Base-by-base conservation (phyloP, 2,113 vertebrate species). In the Megaceryle maxima region DNA sequence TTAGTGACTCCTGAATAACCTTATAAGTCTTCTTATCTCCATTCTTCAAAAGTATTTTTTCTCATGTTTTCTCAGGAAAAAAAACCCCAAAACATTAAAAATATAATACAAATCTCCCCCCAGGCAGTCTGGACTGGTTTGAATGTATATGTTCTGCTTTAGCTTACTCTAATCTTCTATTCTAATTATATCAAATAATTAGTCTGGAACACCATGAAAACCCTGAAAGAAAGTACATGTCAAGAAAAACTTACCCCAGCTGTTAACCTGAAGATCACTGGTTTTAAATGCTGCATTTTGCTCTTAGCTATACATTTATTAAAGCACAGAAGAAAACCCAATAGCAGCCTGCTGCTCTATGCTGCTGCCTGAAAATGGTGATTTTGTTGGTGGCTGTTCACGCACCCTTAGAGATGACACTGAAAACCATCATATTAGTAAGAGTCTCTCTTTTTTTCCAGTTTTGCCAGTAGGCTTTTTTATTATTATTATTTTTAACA, bases 171-270 rank as follows among this genome's bases (percentile, higher is more conserved):
- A 84, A 91, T 94, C 91, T 81, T 78, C 48, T 91, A 62, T 70
- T 89, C 89, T 94, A 96, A 97, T 97, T 86, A 94, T 41, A 92
- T 39, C 37, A 37, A 59, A 17, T 96, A 97, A 96, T 96, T 96
- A 95, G 74, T 87, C 64, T 85, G 80, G 66, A 92, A 92, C n/a
- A 93, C 19, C 62, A 82, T 39, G 62, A 35, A 97, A 94, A 88
- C n/a, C 76, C 94, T 92, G 64, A 77, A 87, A 97, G 88, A 95
- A 97, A 55, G 7, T 25, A 44, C 26, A 39, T 15, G 51, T 37
- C 31, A 50, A 63, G 11, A 67, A 81, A 94, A 90, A 77, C 31
- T 91, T 73, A 84, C 28, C 60, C 69, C 44, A 90, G 44, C 56
- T 48, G 50, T 94, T 87, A 92, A 86, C 12, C 44, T 87, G 50